Percentiles rank a stretch among this genome's conserved stretches.
Evolutionary conservation across 1,140 invertebrate genomes (phyloP).

Genomic region (Lepidurus arcticus): DNA sequence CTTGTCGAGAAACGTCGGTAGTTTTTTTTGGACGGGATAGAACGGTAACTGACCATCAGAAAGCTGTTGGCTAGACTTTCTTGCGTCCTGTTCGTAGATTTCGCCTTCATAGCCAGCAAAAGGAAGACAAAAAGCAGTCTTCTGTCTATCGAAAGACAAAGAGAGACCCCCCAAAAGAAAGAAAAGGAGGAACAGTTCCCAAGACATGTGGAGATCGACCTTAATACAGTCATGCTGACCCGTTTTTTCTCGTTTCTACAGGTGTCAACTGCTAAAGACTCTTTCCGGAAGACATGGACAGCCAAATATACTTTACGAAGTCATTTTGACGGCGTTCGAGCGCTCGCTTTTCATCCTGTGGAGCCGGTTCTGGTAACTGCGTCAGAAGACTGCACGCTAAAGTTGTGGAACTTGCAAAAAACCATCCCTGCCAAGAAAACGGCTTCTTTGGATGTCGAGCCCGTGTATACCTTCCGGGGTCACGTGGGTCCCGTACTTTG

Average conservation of each 20-base stretch:
- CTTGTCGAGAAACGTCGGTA: too few species aligned
- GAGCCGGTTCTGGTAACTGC: conserved; percentile 96
- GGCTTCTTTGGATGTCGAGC: conserved; percentile 93
- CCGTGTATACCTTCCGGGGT: conserved; percentile 93
- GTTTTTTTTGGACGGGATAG: too few species aligned
- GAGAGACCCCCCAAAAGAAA: too few species aligned
- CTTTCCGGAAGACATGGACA: conserved; percentile 95
- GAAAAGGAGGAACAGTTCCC: too few species aligned
- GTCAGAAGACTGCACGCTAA: conserved; percentile 96
- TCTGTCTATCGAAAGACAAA: too few species aligned
- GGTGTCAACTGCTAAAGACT: conserved; percentile 80
- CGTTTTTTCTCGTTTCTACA: conserved; percentile 41
- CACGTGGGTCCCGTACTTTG: conserved; percentile 89
- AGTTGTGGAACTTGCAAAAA: conserved; percentile 98
- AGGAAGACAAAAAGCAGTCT: too few species aligned
- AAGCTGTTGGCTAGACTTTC: too few species aligned
- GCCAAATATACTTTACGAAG: conserved; percentile 94
- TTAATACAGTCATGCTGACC: not conserved
- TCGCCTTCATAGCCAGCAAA: too few species aligned
- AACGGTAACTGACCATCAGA: too few species aligned
- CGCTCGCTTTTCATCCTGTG: conserved; percentile 94
- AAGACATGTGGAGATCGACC: too few species aligned
- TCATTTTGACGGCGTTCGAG: conserved; percentile 95
- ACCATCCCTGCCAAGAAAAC: conserved; percentile 94
- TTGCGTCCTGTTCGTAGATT: too few species aligned